Percentiles rank a stretch among this genome's conserved stretches.
These are phyloP conservation scores for Cryptophagus acutangulus DNA, from an alignment of 2,888 invertebrate species.

Conservation along the genomic window DNA sequence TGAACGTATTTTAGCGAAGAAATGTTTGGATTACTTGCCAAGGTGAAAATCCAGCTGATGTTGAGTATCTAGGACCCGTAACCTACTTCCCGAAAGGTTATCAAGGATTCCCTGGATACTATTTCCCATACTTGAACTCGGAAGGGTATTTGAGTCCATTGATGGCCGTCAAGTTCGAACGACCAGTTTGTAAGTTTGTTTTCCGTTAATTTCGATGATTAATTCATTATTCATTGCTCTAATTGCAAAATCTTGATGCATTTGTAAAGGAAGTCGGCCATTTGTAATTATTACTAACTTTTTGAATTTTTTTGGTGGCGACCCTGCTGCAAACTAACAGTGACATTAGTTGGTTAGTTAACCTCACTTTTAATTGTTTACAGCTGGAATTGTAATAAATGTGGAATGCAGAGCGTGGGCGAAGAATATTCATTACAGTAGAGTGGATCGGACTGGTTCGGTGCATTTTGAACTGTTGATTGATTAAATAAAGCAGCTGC, in stretches of 20 bases:
- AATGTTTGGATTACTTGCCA: conserved; percentile 91
- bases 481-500: too few species aligned
- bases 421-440: conserved; percentile 70
- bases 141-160: conserved; percentile 85
- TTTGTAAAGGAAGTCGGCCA: too few species aligned
- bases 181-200: conserved; percentile 69
- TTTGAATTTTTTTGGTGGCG: too few species aligned
- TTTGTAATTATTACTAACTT: too few species aligned
- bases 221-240: not conserved
- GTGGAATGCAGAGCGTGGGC: conserved; percentile 88
- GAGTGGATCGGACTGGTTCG: conserved; percentile 57
- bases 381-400: conserved; percentile 61
- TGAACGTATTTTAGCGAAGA: conserved; percentile 55
- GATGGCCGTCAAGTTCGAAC: conserved; percentile 78
- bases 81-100: conserved; percentile 65
- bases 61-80: conserved; percentile 84
- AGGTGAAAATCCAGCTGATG: conserved; percentile 89
- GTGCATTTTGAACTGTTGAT: conserved; percentile 63
- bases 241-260: not conserved
- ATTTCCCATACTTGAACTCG: conserved; percentile 82
- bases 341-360: too few species aligned
- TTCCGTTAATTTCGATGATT: not conserved
- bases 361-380: conserved; percentile 23
- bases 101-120: conserved; percentile 82
- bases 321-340: too few species aligned